phyloP scores from a whole-genome alignment of 2,113 vertebrate genomes.

The Dolichallabes microphthalmus region DNA sequence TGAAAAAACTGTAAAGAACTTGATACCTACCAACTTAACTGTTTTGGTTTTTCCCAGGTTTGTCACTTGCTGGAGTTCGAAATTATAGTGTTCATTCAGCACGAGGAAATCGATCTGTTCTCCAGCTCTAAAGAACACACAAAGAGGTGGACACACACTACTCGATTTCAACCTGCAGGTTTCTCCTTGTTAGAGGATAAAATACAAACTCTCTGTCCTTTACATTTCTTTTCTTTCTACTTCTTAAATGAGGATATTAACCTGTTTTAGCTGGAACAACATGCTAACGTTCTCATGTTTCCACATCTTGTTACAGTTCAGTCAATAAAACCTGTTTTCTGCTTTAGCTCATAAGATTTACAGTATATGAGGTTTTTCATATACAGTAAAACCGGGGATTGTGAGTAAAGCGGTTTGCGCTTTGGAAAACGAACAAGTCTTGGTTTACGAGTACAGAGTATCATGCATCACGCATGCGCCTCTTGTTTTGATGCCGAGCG shows the following conservation, averaged over 20 bases:
- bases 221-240: neutral
- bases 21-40: constrained; percentile 65
- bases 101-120: constrained; percentile 71
- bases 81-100: constrained; percentile 76
- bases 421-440: too few relatives aligned
- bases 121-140: constrained; percentile 66
- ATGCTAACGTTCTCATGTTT: neutral
- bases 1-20: neutral
- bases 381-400: neutral
- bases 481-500: too few relatives aligned
- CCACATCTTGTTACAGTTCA: neutral
- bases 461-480: too few relatives aligned
- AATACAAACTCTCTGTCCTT: neutral
- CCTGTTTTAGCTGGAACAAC: neutral
- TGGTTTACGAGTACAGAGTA: too few relatives aligned
- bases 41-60: constrained; percentile 64
- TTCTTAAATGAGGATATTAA: neutral
- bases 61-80: constrained; percentile 72
- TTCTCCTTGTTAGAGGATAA: neutral
- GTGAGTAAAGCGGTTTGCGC: too few relatives aligned
- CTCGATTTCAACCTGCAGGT: neutral
- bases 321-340: neutral
- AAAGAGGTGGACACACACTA: neutral
- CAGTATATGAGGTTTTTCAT: neutral
- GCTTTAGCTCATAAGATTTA: neutral